A percentile compares a stretch with the other conserved stretches of the same genome.
phyloP scores from a whole-genome alignment of 2,797 vertebrate species.

The Rhinogobio ventralis region DNA sequence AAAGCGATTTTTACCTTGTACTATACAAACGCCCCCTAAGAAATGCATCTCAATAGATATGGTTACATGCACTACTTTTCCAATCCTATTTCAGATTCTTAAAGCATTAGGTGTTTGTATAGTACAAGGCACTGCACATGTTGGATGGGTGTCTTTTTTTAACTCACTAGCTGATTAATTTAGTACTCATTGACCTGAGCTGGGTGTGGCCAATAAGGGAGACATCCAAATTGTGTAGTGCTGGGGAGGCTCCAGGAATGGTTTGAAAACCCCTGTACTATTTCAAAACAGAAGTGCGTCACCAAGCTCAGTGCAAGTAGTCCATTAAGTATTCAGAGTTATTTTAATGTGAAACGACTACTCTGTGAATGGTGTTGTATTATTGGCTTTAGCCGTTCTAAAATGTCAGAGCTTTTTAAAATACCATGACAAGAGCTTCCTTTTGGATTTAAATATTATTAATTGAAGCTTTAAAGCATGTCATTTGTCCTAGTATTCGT shows the following conservation, averaged over 20 bases:
- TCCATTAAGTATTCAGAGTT: not conserved
- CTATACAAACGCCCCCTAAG: too few relatives aligned
- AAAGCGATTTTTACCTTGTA: too few relatives aligned
- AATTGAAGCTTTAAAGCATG: conserved; percentile 20
- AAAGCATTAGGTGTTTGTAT: not conserved
- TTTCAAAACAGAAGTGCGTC: too few relatives aligned
- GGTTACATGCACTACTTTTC: too few relatives aligned
- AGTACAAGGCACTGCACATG: not conserved
- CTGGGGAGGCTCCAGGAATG: not conserved
- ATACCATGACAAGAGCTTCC: not conserved
- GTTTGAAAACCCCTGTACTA: not conserved
- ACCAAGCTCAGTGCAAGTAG: too few relatives aligned
- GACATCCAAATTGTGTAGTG: not conserved
- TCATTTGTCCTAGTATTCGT: conserved; percentile 35
- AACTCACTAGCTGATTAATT: not conserved
- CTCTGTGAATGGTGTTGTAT: not conserved
- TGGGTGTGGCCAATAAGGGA: not conserved
- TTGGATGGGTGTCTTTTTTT: not conserved
- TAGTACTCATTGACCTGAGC: not conserved
- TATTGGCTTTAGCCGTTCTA: conserved; percentile 17
- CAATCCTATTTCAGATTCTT: too few relatives aligned
- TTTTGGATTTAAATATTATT: conserved; percentile 22
- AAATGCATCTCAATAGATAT: too few relatives aligned
- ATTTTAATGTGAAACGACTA: conserved; percentile 4
- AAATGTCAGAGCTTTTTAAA: conserved; percentile 52